These are phyloP conservation scores for Cataglyphis livida DNA, from an alignment of 2,888 invertebrate species.

Conservation along the genomic window DNA sequence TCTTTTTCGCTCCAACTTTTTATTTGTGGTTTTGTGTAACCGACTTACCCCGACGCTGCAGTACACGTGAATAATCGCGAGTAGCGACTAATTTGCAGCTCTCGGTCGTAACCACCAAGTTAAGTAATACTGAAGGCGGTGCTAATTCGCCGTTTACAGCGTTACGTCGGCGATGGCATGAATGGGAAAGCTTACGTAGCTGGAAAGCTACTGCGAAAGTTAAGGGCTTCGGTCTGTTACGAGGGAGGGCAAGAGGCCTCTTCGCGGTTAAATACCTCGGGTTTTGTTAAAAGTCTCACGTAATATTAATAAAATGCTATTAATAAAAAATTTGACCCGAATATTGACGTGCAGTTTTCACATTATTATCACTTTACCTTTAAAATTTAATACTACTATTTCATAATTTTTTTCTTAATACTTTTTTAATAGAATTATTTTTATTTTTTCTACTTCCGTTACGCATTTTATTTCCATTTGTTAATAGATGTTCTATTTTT, in stretches of 20 bases:
- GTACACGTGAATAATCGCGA: slow-evolving; percentile 37
- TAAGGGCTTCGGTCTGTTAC: slow-evolving; percentile 30
- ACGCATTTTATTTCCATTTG: background rate
- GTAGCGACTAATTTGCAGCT: slow-evolving; percentile 43
- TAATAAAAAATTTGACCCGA: background rate
- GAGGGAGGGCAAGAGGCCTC: background rate
- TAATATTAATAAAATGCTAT: slow-evolving; percentile 24
- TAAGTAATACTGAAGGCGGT: slow-evolving; percentile 42
- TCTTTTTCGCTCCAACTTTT: slow-evolving; percentile 19
- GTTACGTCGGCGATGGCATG: slow-evolving; percentile 11
- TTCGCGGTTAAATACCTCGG: slow-evolving; percentile 11
- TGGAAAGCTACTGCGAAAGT: slow-evolving; percentile 40
- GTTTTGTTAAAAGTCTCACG: slow-evolving; percentile 21
- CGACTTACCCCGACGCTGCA: slow-evolving; percentile 9
- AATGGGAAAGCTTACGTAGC: slow-evolving; percentile 34
- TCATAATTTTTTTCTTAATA: background rate
- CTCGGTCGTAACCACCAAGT: slow-evolving; percentile 31
- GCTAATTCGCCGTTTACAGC: slow-evolving; percentile 55
- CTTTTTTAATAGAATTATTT: background rate
- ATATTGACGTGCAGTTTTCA: slow-evolving; percentile 38
- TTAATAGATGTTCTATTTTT: background rate
- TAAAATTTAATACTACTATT: background rate
- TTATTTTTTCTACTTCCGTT: background rate
- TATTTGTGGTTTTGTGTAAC: slow-evolving; percentile 27
- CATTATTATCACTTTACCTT: slow-evolving; percentile 8